Conservation (phyloP, 1,140 invertebrate genomes). For the Gonioctena quinquepunctata region DNA sequence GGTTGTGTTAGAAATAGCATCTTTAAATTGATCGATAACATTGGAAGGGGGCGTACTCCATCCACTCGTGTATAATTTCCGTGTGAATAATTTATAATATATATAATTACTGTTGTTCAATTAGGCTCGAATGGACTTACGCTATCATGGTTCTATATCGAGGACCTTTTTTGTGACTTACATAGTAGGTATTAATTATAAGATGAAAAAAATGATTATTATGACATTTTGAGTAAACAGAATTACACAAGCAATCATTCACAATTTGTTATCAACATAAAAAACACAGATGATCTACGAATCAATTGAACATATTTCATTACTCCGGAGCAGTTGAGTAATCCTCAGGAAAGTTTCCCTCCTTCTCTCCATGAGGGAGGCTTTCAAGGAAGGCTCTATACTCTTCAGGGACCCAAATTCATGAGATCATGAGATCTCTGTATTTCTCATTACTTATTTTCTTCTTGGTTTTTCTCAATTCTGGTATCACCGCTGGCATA, state of each 20-base stretch:
- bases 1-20: not conserved
- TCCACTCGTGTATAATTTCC: not conserved
- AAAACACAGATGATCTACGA: not conserved
- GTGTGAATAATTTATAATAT: not conserved
- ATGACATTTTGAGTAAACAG: not conserved
- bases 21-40: not conserved
- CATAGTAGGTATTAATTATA: too few relatives aligned
- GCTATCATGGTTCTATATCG: not conserved
- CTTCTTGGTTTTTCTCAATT: not conserved
- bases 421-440: not conserved
- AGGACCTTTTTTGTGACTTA: not conserved
- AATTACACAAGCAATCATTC: not conserved
- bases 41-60: not conserved
- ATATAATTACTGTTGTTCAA: too few relatives aligned
- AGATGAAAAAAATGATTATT: too few relatives aligned
- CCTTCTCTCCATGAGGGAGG: slow-evolving; percentile 3
- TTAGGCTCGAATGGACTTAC: not conserved
- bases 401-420: slow-evolving; percentile 6
- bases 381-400: slow-evolving; percentile 9
- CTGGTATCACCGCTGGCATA: not conserved
- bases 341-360: slow-evolving; percentile 10
- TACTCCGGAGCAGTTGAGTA: not conserved
- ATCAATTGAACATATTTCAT: not conserved
- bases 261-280: not conserved
- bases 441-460: not conserved